phyloP scores from a whole-genome alignment of 2,113 vertebrate genomes.

The Hymenochirus boettgeri region DNA sequence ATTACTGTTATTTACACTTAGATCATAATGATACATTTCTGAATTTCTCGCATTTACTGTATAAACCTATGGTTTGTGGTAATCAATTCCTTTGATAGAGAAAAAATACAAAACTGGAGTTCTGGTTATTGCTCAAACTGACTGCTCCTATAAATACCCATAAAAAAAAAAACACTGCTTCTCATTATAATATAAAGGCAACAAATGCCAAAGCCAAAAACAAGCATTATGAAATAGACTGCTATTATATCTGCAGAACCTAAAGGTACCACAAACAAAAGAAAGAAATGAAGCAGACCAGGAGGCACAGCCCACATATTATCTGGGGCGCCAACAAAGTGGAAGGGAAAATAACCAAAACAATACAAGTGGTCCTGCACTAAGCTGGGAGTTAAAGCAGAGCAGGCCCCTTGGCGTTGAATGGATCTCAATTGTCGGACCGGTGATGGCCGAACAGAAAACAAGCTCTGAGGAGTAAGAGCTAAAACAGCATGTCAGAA shows the following conservation, averaged over 20 bases:
- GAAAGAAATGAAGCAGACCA: conserved; percentile 46
- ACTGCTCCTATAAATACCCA: conserved; percentile 31
- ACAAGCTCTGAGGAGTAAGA: conserved; percentile 52
- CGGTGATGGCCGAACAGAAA: conserved; percentile 55
- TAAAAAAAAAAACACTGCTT: conserved; percentile 32
- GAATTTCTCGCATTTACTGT: too few species aligned
- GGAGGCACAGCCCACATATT: conserved; percentile 45
- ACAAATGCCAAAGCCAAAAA: conserved; percentile 46
- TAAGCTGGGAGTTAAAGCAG: background rate
- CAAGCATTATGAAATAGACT: conserved; percentile 26
- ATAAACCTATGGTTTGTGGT: too few species aligned
- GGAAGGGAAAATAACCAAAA: conserved; percentile 17
- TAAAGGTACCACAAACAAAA: conserved; percentile 61
- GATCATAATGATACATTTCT: too few species aligned
- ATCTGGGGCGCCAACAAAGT: conserved; percentile 45
- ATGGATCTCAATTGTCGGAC: conserved; percentile 48
- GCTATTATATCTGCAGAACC: conserved; percentile 51
- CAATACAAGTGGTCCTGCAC: conserved; percentile 20
- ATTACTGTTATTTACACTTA: too few species aligned
- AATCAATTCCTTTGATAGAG: too few species aligned
- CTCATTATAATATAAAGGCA: conserved; percentile 40
- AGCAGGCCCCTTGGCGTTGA: background rate
- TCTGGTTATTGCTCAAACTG: too few species aligned
- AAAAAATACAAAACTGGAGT: too few species aligned
- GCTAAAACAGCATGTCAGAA: conserved; percentile 73